Evolutionary conservation across 2,113 vertebrate genomes (phyloP), one percentile per base, ranked within the genome.

Genomic region (Paramisgurnus dabryanus): DNA sequence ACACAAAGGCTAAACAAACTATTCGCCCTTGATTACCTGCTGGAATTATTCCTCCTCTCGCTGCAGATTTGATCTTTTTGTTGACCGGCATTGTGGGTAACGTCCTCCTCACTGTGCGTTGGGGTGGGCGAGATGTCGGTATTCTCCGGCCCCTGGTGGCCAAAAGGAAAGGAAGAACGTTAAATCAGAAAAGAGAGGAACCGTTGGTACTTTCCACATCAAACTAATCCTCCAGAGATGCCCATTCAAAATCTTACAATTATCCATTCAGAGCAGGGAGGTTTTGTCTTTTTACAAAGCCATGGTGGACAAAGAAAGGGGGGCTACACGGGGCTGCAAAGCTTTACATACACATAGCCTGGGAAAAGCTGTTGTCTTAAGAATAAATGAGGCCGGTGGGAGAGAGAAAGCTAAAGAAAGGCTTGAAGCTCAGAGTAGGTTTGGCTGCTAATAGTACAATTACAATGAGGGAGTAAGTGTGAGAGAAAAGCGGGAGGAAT

Each of bases 1-100:
- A 9, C 53, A 65, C 7, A 17, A 47, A 47, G 7, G 57, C 64
- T 22, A 22, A 58, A 64, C 10, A 60, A 58, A 9, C 15, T 18
- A 34, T 34, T 34, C 11, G 18, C n/a, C 75, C 17, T 13, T 10
- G 41, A 83, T 85, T 84, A 93, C 93, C 92, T 92, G 72, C 27
- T 17, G 0, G 64, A 83, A 39, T 66, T 40, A 15, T 80, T 84
- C 55, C 83, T 86, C 34, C 89, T 81, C 18, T 90, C 74, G 5
- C 71, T 71, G 57, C 79, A 83, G 55, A 86, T 76, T 43, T 68
- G 79, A 80, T 82, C n/a, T 67, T 66, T 53, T 18, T 74, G 18
- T 2, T 71, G 80, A 15, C 81, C 76, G 53, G 76, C 68, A 45
- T 7, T 60, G 11, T 10, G 63, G 11, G 57, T 67, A 39, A 39